Base-by-base conservation (phyloP, 2,113 vertebrate species). In the Notechis scutatus region DNA sequence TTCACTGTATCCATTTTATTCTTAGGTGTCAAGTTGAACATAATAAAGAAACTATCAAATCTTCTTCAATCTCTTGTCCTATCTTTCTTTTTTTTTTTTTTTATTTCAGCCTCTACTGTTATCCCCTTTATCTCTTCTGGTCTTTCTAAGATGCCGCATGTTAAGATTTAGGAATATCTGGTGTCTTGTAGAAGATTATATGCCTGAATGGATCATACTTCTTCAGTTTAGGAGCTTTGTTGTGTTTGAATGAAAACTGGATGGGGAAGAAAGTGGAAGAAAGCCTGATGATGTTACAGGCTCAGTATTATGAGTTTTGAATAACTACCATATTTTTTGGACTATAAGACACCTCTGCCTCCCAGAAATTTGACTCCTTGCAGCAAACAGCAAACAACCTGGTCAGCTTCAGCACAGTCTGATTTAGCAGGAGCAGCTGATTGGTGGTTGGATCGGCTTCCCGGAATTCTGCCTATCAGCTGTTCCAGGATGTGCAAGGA, bases 211-310 rank as follows among this genome's bases (percentile, higher is more conserved):
- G 95, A 47, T 87, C 34, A 56, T 88, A 52, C 6, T 3, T 61
- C 94, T 93, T 95, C 94, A 91, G 2, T 94, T 74, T 29, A 24
- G 88, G 50, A 39, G 6, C 20, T 2, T 61, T 1, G 3, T 54
- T n/a, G 4, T 93, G 96, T 97, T 96, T 97, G 93, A 94, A 96
- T 96, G 93, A 94, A 96, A 96, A 97, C 91, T 96, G 94, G 92
- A 85, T 21, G 52, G 20, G 85, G 50, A 47, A 47, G 47, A 47
- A 47, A 87, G 12, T 69, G 12, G 26, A 20, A 92, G 91, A 95
- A 96, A 95, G 85, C 18, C 21, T 14, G 39, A 26, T 93, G 96
- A 96, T 4, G 12, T 94, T 94, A 96, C 39, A 26, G 74, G 85
- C 69, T 42, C 91, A 92, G 92, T 92, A 95, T 95, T 94, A 94